Conservation (phyloP, 2,113 vertebrate genomes). For the Danionella cerebrum region DNA sequence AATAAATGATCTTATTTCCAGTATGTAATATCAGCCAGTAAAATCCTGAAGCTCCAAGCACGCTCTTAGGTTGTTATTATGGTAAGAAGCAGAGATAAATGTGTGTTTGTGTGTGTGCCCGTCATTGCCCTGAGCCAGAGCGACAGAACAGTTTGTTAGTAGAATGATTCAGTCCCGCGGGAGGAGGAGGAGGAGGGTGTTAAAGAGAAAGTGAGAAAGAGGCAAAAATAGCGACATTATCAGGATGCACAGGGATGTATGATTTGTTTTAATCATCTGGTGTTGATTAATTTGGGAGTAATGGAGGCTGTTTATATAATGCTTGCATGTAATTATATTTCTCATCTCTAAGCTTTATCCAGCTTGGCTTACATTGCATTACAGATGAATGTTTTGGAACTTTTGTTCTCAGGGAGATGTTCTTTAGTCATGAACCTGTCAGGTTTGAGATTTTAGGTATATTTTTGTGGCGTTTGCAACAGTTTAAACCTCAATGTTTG, state of each 20-base stretch:
- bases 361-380: not conserved
- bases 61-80: not conserved
- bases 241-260: constrained; percentile 1
- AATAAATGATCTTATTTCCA: too few relatives aligned
- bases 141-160: constrained; percentile 39
- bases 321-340: not conserved
- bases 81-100: not conserved
- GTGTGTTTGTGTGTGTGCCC: not conserved
- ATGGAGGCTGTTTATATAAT: not conserved
- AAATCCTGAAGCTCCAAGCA: not conserved
- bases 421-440: too few relatives aligned
- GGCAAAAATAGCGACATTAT: constrained; percentile 1
- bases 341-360: not conserved
- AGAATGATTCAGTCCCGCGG: constrained; percentile 18
- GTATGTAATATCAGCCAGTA: not conserved
- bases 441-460: too few relatives aligned
- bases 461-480: too few relatives aligned
- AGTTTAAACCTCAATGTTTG: too few relatives aligned
- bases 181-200: not conserved
- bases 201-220: not conserved
- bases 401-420: too few relatives aligned
- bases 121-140: constrained; percentile 14
- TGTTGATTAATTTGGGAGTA: not conserved
- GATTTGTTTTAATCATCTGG: not conserved
- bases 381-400: not conserved